Evolutionary conservation across 2,113 vertebrate species (phyloP), one percentile per base, ranked within the genome.

Genomic region (Zapus hudsonius): DNA sequence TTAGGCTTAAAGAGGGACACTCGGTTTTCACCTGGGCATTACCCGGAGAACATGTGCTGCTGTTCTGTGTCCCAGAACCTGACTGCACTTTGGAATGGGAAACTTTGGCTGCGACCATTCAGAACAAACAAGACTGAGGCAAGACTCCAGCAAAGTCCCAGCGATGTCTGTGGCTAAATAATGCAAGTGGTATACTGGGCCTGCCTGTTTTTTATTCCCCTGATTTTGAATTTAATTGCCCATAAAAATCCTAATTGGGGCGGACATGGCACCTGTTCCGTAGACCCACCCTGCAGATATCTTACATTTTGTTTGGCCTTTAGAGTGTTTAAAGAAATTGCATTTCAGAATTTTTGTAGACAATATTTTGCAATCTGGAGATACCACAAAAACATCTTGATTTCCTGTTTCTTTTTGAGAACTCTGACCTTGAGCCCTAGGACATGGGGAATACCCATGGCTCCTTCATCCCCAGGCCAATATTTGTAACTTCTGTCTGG

Each of bases 331-430:
- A 75, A 93, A 93, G n/a, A 90, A 73, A 84, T 31, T 84, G 59
- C 74, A 91, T 95, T 92, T 84, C 55, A 94, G 61, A 92, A 64
- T 57, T 25, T 84, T 81, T 80, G 38, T 80, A 87, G 88, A 79
- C 72, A 81, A 80, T 20, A 57, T 96, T 96, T 94, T 90, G 86
- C 61, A 57, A 91, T 74, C 66, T 91, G 84, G 87, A 94, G 80
- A 72, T 80, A 44, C 94, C 75, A 91, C 33, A 94, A 67, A 90
- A 92, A 75, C 79, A 83, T 85, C 80, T 88, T 75, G 33, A 73
- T 84, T 91, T 90, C 90, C 84, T 87, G 87, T 47, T 96, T 87
- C 73, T 87, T 40, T n/a, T 87, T 90, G 47, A 82, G 84, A 88
- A 90, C 80, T 84, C 79, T 25, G 66, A 75, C 69, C 38, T 47